phyloP scores from a whole-genome alignment of 2,113 vertebrate species.

The Callorhinus ursinus region DNA sequence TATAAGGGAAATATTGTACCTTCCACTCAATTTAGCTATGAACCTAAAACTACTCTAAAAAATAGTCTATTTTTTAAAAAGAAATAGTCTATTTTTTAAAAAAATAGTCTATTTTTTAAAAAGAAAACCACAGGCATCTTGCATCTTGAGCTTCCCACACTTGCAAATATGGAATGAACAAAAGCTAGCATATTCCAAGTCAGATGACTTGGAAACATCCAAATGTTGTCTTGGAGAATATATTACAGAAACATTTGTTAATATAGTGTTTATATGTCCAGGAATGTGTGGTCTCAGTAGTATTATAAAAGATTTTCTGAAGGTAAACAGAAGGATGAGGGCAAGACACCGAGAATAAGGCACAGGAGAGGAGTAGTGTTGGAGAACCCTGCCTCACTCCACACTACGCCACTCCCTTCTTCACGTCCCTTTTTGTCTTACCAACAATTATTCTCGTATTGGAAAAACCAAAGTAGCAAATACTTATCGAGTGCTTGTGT shows the following conservation, averaged over 20 bases:
- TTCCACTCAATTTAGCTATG: neutral
- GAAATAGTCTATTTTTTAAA: neutral
- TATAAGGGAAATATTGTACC: neutral
- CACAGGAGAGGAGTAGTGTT: neutral
- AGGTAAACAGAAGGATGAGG: neutral
- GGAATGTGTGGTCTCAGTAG: neutral
- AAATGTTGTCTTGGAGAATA: neutral
- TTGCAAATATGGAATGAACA: neutral
- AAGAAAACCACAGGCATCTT: neutral
- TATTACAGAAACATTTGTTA: neutral
- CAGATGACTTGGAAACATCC: neutral
- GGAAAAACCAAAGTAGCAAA: neutral
- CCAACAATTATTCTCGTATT: neutral
- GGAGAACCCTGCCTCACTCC: neutral
- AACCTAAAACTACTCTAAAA: neutral
- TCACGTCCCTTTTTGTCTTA: neutral
- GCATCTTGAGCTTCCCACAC: neutral
- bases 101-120: neutral
- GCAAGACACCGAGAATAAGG: neutral
- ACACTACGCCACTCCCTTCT: neutral
- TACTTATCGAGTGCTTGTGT: neutral
- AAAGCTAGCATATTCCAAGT: slow-evolving; percentile 1
- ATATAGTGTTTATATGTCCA: neutral
- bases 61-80: neutral
- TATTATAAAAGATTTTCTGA: slow-evolving; percentile 25